Conservation (phyloP, 2,797 vertebrate species). For the Arremon aurantiirostris region DNA sequence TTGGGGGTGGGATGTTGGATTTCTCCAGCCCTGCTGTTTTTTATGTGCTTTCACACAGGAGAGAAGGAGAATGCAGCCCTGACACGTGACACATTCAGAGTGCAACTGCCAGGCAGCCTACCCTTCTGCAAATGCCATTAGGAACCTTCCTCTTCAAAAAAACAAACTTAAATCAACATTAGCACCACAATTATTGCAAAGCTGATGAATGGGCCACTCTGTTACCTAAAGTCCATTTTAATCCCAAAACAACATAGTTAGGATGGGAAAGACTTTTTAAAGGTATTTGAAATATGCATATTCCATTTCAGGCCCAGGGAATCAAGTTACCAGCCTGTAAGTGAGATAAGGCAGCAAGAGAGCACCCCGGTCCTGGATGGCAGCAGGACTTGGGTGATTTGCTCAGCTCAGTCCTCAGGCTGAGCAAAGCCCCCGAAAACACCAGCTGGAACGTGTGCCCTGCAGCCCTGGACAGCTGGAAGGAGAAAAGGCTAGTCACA, state of each 20-base stretch:
- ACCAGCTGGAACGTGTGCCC: conserved; percentile 74
- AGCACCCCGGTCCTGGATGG: conserved; percentile 2
- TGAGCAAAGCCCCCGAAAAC: conserved; percentile 63
- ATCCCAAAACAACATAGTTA: conserved; percentile 55
- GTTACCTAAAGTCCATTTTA: conserved; percentile 39
- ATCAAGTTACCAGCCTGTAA: conserved; percentile 72
- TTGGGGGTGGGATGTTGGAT: neutral
- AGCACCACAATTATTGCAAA: conserved; percentile 14
- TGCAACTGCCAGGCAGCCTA: neutral
- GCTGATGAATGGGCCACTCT: conserved; percentile 31
- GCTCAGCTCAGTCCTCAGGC: conserved; percentile 66
- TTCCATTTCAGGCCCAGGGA: conserved; percentile 56
- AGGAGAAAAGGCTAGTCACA: conserved; percentile 67
- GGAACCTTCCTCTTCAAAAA: neutral
- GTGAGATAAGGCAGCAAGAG: conserved; percentile 50
- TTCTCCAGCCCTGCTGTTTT: neutral
- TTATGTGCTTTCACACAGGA: neutral
- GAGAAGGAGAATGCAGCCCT: neutral
- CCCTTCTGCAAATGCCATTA: conserved; percentile 29
- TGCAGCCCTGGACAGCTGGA: conserved; percentile 68
- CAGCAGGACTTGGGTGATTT: conserved; percentile 61
- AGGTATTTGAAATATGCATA: conserved; percentile 71
- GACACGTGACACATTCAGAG: neutral
- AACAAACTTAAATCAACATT: conserved; percentile 31
- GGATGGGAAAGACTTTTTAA: conserved; percentile 60